Percentiles rank a stretch among this genome's conserved stretches.
phyloP scores from a whole-genome alignment of 2,113 vertebrate species.

The Perca schrenkii region DNA sequence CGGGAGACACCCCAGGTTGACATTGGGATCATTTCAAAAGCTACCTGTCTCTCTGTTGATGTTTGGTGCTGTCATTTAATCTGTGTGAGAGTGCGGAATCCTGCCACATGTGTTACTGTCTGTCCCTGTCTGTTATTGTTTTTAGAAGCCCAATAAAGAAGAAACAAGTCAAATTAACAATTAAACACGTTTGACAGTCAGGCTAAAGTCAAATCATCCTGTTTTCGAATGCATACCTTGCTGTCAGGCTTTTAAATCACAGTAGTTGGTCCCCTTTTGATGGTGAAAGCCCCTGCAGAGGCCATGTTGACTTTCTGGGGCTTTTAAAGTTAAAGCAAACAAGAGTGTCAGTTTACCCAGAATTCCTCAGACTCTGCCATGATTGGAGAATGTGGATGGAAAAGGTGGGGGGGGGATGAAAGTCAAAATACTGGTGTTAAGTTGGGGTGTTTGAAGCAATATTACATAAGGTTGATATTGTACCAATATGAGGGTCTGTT shows the following conservation, averaged over 20 bases:
- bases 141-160: background rate
- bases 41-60: conserved; percentile 21
- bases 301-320: conserved; percentile 66
- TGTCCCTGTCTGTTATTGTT: background rate
- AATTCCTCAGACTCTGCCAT: conserved; percentile 59
- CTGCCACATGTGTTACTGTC: background rate
- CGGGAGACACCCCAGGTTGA: conserved; percentile 25
- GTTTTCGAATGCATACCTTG: conserved; percentile 39
- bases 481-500: background rate
- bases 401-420: conserved; percentile 4
- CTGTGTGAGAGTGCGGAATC: conserved; percentile 27
- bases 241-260: conserved; percentile 59
- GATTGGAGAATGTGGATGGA: conserved; percentile 35
- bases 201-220: conserved; percentile 11
- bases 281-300: conserved; percentile 48
- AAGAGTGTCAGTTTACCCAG: conserved; percentile 70
- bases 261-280: conserved; percentile 42
- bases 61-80: conserved; percentile 25
- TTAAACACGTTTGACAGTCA: background rate
- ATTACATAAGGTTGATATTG: background rate
- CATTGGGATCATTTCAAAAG: conserved; percentile 40
- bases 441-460: conserved; percentile 10
- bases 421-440: conserved; percentile 10
- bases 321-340: conserved; percentile 76
- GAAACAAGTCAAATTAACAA: conserved; percentile 7